Conservation (phyloP, 2,113 vertebrate genomes). For the Phaethornis superciliosus region DNA sequence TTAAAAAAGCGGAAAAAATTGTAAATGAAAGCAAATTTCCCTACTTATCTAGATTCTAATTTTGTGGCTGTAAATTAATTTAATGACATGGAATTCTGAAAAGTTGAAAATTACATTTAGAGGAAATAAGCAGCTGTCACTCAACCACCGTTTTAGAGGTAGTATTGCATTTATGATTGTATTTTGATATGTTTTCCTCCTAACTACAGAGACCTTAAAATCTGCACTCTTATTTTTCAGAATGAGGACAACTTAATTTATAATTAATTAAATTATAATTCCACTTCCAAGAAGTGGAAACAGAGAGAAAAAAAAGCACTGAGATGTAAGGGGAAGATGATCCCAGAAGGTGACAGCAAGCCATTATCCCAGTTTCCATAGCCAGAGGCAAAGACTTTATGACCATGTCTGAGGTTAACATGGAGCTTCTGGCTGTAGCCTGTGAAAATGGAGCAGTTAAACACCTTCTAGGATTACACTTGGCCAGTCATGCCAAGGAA, state of each 20-base stretch:
- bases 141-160: neutral
- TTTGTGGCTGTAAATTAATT: neutral
- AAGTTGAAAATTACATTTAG: neutral
- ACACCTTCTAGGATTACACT: neutral
- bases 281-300: neutral
- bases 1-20: neutral
- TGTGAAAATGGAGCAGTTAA: neutral
- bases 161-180: neutral
- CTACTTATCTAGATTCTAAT: neutral
- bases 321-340: neutral
- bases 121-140: neutral
- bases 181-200: neutral
- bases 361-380: neutral
- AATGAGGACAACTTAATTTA: neutral
- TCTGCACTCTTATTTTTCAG: neutral
- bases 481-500: neutral
- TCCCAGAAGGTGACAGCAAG: neutral
- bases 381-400: neutral
- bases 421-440: neutral
- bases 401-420: neutral
- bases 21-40: neutral
- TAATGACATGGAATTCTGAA: neutral
- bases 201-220: neutral
- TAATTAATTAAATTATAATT: too few relatives aligned
- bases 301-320: neutral